Conservation (phyloP, 2,113 vertebrate genomes). For the Oenanthe melanoleuca region DNA sequence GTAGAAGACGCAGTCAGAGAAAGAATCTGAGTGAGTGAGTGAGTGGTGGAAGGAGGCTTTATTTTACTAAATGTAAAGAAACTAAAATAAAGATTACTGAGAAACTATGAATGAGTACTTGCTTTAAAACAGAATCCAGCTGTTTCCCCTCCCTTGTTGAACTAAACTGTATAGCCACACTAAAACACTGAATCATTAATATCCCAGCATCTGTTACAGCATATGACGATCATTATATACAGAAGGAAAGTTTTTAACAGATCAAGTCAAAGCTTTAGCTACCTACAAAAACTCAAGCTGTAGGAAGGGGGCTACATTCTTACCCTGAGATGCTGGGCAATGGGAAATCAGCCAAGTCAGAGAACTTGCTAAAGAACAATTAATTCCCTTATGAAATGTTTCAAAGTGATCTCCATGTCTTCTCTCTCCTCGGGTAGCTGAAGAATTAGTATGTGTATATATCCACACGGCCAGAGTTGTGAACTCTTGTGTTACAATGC, state of each 20-base stretch:
- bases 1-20: slow-evolving; percentile 32
- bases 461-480: background rate
- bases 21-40: slow-evolving; percentile 19
- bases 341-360: slow-evolving; percentile 4
- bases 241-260: slow-evolving; percentile 28
- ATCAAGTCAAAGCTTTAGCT: slow-evolving; percentile 40
- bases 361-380: background rate
- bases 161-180: slow-evolving; percentile 8
- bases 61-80: slow-evolving; percentile 59
- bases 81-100: slow-evolving; percentile 62
- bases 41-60: slow-evolving; percentile 41
- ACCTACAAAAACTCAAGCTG: slow-evolving; percentile 47
- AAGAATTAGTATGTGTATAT: background rate
- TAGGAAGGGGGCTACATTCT: slow-evolving; percentile 42
- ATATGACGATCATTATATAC: slow-evolving; percentile 37
- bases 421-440: background rate
- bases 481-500: background rate
- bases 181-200: slow-evolving; percentile 16
- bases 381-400: slow-evolving; percentile 41
- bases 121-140: slow-evolving; percentile 68
- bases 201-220: slow-evolving; percentile 26
- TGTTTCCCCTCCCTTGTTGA: slow-evolving; percentile 49
- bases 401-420: slow-evolving; percentile 7
- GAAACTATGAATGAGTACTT: slow-evolving; percentile 57
- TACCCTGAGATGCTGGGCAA: slow-evolving; percentile 41